Percentiles rank a stretch among this genome's conserved stretches.
Evolutionary conservation across 1,140 invertebrate species (phyloP).

Genomic region (Pseudomyrmex flavicornis): DNA sequence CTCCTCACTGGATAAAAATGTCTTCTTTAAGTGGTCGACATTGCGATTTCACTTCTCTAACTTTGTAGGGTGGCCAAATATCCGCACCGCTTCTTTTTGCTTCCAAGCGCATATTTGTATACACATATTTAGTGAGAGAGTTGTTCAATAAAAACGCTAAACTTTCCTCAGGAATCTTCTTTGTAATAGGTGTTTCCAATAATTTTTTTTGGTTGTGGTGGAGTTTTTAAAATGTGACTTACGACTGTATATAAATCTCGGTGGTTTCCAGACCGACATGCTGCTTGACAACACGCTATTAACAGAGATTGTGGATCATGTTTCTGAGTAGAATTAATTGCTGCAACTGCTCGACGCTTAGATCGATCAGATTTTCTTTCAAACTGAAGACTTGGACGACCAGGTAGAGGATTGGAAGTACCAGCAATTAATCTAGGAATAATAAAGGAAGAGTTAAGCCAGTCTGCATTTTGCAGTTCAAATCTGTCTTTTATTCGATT

Average conservation of each 20-base stretch:
- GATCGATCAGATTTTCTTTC: no score
- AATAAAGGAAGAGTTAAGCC: no score
- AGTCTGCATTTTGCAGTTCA: no score
- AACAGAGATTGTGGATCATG: not conserved
- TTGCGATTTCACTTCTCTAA: slow-evolving; percentile 23
- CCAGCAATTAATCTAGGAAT: no score
- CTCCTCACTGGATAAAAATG: slow-evolving; percentile 2
- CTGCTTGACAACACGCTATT: slow-evolving; percentile 4
- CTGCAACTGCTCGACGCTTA: no score
- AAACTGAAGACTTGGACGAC: no score
- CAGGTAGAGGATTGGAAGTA: no score
- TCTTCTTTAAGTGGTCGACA: slow-evolving; percentile 24
- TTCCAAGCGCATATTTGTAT: slow-evolving; percentile 46
- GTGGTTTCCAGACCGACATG: not conserved
- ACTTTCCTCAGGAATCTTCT: slow-evolving; percentile 31
- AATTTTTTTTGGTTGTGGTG: slow-evolving; percentile 24
- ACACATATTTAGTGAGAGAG: slow-evolving; percentile 19
- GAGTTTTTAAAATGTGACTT: slow-evolving; percentile 11
- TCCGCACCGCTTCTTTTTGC: slow-evolving; percentile 34
- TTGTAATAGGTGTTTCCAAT: slow-evolving; percentile 25
- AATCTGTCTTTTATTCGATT: no score
- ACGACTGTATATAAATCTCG: not conserved
- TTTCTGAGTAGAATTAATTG: not conserved
- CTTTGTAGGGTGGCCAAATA: slow-evolving; percentile 40
- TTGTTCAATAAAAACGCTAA: slow-evolving; percentile 46